These are phyloP conservation scores for Spicauda simplicius DNA, from an alignment of 2,888 invertebrate genomes.

Conservation along the genomic window DNA sequence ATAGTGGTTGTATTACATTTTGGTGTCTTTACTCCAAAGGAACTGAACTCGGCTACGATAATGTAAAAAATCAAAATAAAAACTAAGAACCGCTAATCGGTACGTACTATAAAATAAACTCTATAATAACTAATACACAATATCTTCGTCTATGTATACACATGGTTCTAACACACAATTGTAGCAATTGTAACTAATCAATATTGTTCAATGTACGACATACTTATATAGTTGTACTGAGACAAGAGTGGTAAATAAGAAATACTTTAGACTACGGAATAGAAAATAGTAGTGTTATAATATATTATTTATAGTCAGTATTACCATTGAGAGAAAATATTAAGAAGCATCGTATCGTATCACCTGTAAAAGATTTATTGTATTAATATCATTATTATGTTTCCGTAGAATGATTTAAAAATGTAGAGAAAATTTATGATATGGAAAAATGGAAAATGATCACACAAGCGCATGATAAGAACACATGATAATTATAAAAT, in stretches of 20 bases:
- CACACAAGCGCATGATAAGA: background rate
- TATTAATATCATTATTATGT: conserved; percentile 30
- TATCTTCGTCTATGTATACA: conserved; percentile 59
- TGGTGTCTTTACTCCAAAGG: conserved; percentile 58
- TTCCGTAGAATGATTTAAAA: background rate
- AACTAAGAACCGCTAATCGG: conserved; percentile 77
- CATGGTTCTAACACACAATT: conserved; percentile 69
- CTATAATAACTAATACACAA: conserved; percentile 71
- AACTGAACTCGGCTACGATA: conserved; percentile 64
- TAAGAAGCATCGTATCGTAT: conserved; percentile 52
- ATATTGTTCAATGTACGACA: conserved; percentile 56
- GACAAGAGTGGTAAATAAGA: conserved; percentile 61
- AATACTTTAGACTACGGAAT: conserved; percentile 58
- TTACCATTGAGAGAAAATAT: conserved; percentile 63
- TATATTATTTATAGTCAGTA: conserved; percentile 44
- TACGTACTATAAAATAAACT: conserved; percentile 55
- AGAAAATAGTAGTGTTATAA: conserved; percentile 57
- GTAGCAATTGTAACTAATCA: conserved; percentile 66
- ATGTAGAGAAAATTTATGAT: conserved; percentile 9
- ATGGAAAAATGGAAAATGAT: conserved; percentile 4
- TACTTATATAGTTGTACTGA: conserved; percentile 48
- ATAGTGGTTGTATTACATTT: conserved; percentile 55
- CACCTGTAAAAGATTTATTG: conserved; percentile 67
- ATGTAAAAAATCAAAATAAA: conserved; percentile 62
- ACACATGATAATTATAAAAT: background rate